Conservation (phyloP, 1,140 invertebrate species). For the Magallana angulata region DNA sequence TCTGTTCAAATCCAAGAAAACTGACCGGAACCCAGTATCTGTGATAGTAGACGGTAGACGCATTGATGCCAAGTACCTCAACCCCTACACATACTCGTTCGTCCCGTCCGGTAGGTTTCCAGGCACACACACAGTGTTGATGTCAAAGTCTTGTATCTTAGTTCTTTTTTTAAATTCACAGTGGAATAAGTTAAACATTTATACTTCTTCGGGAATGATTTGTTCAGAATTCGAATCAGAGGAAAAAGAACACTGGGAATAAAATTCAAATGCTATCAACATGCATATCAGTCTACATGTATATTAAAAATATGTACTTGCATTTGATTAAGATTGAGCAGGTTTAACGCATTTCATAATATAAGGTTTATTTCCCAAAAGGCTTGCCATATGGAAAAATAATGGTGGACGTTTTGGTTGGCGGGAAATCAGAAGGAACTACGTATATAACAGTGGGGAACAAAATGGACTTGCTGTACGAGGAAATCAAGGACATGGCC, state of each 20-base stretch:
- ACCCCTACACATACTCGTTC: background rate
- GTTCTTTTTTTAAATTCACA: too few relatives aligned
- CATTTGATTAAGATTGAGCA: too few relatives aligned
- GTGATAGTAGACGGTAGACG: background rate
- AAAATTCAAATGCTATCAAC: too few relatives aligned
- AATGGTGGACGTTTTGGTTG: conserved; percentile 11
- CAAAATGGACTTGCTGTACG: conserved; percentile 39
- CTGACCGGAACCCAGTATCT: background rate
- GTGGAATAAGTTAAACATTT: too few relatives aligned
- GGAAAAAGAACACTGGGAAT: too few relatives aligned
- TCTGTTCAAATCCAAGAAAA: background rate
- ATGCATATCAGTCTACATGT: too few relatives aligned
- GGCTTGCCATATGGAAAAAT: conserved; percentile 17
- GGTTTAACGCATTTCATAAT: too few relatives aligned
- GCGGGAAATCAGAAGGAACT: conserved; percentile 4
- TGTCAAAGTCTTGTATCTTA: too few relatives aligned
- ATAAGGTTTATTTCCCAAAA: background rate
- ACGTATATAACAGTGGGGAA: conserved; percentile 18
- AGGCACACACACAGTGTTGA: too few relatives aligned
- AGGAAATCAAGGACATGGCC: background rate
- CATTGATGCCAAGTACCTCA: background rate
- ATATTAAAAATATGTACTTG: too few relatives aligned
- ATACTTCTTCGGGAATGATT: too few relatives aligned
- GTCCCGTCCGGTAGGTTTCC: background rate
- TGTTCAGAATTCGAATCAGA: too few relatives aligned